Conservation (phyloP, 2,888 invertebrate genomes). For the Hyles lineata region DNA sequence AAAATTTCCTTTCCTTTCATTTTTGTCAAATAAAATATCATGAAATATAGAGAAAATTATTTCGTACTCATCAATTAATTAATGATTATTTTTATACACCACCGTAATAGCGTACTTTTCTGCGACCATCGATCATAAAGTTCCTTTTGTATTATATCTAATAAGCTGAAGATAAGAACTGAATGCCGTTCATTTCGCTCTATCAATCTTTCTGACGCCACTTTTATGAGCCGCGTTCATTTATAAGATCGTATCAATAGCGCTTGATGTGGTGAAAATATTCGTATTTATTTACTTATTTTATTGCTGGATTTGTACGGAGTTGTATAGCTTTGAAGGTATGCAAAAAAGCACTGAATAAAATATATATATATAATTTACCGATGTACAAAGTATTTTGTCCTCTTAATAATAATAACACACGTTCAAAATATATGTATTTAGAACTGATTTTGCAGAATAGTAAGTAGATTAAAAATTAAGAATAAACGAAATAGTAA, state of each 20-base stretch:
- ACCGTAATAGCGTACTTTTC: conserved; percentile 7
- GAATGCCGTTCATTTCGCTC: conserved; percentile 31
- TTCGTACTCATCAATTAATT: background rate
- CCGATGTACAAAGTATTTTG: too few relatives aligned
- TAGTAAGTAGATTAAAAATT: too few relatives aligned
- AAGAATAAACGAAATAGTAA: too few relatives aligned
- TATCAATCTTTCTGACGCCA: conserved; percentile 46
- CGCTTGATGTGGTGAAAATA: background rate
- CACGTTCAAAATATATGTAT: too few relatives aligned
- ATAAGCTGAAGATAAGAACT: conserved; percentile 35
- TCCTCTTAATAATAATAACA: too few relatives aligned
- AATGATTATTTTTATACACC: background rate
- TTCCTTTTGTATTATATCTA: conserved; percentile 28
- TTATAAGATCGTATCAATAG: conserved; percentile 33
- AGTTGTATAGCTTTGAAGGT: too few relatives aligned
- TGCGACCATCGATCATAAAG: conserved; percentile 24
- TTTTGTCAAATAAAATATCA: too few relatives aligned
- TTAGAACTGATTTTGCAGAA: too few relatives aligned
- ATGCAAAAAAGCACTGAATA: too few relatives aligned
- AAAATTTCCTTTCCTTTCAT: too few relatives aligned
- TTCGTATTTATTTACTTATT: background rate
- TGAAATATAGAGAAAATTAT: too few relatives aligned
- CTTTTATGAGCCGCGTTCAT: conserved; percentile 38
- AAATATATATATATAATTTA: too few relatives aligned
- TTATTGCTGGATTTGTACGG: background rate